Evolutionary conservation across 2,888 invertebrate species (phyloP), one percentile per base, ranked within the genome.

Genomic region (Athalia cordata): DNA sequence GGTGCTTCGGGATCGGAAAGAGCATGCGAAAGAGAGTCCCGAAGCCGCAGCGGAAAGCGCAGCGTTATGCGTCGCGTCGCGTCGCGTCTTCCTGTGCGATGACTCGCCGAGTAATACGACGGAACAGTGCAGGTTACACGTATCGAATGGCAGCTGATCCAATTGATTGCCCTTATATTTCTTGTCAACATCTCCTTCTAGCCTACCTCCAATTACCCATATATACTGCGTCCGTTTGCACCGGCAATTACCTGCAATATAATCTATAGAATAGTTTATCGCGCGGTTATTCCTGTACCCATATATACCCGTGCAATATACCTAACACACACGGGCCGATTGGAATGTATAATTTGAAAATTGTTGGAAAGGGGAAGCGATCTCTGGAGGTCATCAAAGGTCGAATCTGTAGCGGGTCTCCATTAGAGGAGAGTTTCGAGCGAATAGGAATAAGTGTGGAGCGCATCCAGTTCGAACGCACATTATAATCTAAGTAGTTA

Each of bases 91-190:
- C 29, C 29, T 29, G 29, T 29, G 29, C 29, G 29, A 29, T 29
- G 8, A n/a, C 43, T n/a, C 43, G 4, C 13, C 13, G 8, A n/a
- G 67, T 50, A 67, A 47, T 67, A 67, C 50, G 7, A 67, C 50
- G 67, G 67, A 8, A 67, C n/a, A 50, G 13, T 15, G 50, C 49
- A 47, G 47, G 67, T 67, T 50, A 55, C 29, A 68, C 29, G 52
- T 49, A 47, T 57, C 72, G 15, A 57, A 77, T 68, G 62, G 68
- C 77, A 68, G 77, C 77, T 61, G 77, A 52, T 68, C 68, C 67
- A 70, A 77, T 77, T 77, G 68, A 77, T 77, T 77, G 68, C 77
- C 77, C 77, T 67, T 77, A 70, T 68, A 70, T 70, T 77, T 77
- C 77, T 67, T 77, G 77, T 62, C 75, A 64, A 75, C 62, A 52